phyloP scores from a whole-genome alignment of 1,140 invertebrate genomes.

The Cardiocondyla obscurior region DNA sequence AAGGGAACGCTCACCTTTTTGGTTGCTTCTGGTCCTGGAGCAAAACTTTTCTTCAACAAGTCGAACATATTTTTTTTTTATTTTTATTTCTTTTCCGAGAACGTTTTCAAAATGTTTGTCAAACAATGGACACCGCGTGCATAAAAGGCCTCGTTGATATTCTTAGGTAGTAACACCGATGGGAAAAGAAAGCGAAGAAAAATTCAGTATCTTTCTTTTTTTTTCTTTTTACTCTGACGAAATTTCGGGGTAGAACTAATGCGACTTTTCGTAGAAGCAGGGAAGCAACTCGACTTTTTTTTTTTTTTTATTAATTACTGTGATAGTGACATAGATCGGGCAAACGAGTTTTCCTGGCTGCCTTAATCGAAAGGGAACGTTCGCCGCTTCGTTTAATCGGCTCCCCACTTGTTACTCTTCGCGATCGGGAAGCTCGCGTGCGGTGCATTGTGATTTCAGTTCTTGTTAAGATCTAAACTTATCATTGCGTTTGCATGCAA shows the following conservation, averaged over 20 bases:
- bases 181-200: neutral
- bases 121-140: neutral
- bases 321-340: conserved; percentile 50
- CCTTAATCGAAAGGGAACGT: conserved; percentile 48
- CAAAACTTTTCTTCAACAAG: neutral
- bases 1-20: neutral
- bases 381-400: conserved; percentile 32
- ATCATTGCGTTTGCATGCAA: neutral
- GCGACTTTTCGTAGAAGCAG: neutral
- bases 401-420: conserved; percentile 24
- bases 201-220: neutral
- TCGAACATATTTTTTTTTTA: too few species aligned
- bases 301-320: conserved; percentile 47
- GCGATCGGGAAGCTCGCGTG: conserved; percentile 6
- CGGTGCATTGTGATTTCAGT: conserved; percentile 26
- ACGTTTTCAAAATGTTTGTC: neutral
- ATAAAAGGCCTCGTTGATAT: too few species aligned
- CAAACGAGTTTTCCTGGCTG: conserved; percentile 50
- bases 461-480: neutral
- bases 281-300: conserved; percentile 41
- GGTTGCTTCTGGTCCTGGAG: neutral
- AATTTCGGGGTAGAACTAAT: neutral
- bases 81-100: neutral
- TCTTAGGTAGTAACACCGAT: neutral
- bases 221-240: neutral